Conservation (phyloP, 2,113 vertebrate species). For the Esox niger region DNA sequence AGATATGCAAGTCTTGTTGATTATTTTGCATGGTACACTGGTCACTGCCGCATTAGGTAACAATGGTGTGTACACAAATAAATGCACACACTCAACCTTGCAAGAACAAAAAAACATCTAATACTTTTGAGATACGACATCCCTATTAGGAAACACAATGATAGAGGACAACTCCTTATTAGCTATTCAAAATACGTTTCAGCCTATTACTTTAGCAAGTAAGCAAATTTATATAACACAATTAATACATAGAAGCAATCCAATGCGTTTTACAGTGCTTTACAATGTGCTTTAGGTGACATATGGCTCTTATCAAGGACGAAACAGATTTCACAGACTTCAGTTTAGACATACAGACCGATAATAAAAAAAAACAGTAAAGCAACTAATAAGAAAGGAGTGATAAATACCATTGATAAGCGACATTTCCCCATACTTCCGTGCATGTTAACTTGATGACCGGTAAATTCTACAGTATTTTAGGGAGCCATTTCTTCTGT, state of each 20-base stretch:
- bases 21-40: constrained; percentile 7
- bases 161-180: too few species aligned
- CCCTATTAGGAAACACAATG: background rate
- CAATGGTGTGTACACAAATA: background rate
- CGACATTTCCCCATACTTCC: constrained; percentile 68
- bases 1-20: constrained; percentile 22
- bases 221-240: too few species aligned
- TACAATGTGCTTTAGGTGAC: too few species aligned
- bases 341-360: background rate
- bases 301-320: too few species aligned
- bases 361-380: background rate
- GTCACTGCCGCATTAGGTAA: background rate
- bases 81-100: background rate
- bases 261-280: too few species aligned
- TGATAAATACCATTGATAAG: constrained; percentile 65
- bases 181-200: background rate
- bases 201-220: too few species aligned
- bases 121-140: background rate
- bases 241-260: too few species aligned
- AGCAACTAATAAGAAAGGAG: background rate
- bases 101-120: background rate
- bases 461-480: background rate
- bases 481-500: background rate
- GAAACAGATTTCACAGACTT: too few species aligned
- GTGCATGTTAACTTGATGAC: background rate